Base-by-base conservation (phyloP, 1,140 invertebrate genomes). In the Thaumetopoea pityocampa region DNA sequence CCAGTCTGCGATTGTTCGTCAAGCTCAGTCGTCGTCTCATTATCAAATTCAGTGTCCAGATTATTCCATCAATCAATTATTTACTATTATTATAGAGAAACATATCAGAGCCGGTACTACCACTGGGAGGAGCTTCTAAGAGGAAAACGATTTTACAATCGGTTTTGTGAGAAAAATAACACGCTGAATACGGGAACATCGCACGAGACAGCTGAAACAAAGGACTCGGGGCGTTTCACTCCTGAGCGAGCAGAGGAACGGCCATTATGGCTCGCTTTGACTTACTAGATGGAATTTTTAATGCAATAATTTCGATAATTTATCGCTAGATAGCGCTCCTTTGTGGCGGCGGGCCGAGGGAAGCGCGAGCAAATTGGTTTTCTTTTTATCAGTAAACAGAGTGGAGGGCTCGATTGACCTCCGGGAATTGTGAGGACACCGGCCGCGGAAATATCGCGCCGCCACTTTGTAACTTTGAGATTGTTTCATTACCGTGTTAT, bases 261-360 rank as follows among this genome's bases (percentile, higher is more conserved):
- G 56, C 52, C 53, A 79, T 86, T 85, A 86, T 85, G 74, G 82
- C 66, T 68, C 74, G 67, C 86, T 88, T 87, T 88, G 86, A 87
- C 85, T 86, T 85, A 84, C 85, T 84, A 87, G 87, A 89, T 88
- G 87, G 87, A 88, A 88, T 88, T 89, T 89, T 88, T 89, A 89
- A 89, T 89, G 87, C 87, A 89, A 89, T 89, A 88, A 89, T 88
- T 88, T 85, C 87, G 83, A 89, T 89, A 88, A 89, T 89, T 88
- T 88, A 87, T 88, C 67, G 79, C 81, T 82, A 79, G 77, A 81
- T 79, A 68, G 66, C 67, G 58, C 56, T 67, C 67, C 67, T 76
- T 77, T 81, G 71, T 78, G 54, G 41, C 48, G 55, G 35, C 11
- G 11, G 16, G 45, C 33, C 17, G 8, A 4, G 50, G 58, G 33